These are phyloP conservation scores for Xiphophorus maculatus DNA, from an alignment of 2,113 vertebrate species.

Conservation along the genomic window DNA sequence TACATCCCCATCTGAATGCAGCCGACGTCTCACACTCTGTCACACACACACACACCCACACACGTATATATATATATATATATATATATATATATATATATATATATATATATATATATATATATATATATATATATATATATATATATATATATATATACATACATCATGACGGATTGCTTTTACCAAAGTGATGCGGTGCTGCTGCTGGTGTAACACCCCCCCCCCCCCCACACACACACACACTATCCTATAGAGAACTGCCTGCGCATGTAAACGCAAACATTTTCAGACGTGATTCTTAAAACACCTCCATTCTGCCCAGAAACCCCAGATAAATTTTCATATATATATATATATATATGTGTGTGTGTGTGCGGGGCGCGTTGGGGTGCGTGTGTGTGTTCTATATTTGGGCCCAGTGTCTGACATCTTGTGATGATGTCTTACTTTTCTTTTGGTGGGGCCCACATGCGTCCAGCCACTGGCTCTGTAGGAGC, in stretches of 20 bases:
- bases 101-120: no score
- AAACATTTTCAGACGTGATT: slow-evolving; percentile 24
- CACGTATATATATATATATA: no score
- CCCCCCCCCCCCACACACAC: background rate
- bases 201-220: slow-evolving; percentile 36
- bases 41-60: no score
- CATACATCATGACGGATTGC: background rate
- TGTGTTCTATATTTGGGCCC: background rate
- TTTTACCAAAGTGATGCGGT: slow-evolving; percentile 13
- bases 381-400: no score
- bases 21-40: slow-evolving; percentile 2
- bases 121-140: no score
- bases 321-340: background rate
- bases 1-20: background rate
- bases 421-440: background rate
- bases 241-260: background rate
- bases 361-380: no score
- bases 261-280: slow-evolving; percentile 36
- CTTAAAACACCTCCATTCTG: background rate
- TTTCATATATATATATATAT: no score
- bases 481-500: no score
- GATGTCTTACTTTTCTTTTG: background rate
- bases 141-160: no score
- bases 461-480: background rate
- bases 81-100: no score